Evolutionary conservation across 2,888 invertebrate species (phyloP).

Genomic region (Seira ritae): DNA sequence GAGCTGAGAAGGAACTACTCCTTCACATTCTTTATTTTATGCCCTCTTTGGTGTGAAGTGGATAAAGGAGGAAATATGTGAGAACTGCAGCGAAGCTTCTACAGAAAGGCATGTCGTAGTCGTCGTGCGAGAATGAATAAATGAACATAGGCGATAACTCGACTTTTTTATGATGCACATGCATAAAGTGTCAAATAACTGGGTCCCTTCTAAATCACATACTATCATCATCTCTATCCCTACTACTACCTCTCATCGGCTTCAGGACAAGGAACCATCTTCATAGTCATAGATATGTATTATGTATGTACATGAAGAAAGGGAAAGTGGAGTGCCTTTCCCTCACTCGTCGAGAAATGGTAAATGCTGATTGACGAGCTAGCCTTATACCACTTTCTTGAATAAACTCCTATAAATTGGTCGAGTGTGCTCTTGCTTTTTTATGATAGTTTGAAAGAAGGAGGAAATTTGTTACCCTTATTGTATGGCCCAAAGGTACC

Average conservation of each 20-base stretch:
- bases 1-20: constrained; percentile 13
- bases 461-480: constrained; percentile 6
- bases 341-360: not conserved
- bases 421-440: not conserved
- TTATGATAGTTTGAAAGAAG: not conserved
- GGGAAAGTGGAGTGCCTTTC: constrained; percentile 13
- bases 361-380: constrained; percentile 4
- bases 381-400: not conserved
- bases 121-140: constrained; percentile 43
- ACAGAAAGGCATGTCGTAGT: constrained; percentile 16
- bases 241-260: constrained; percentile 18
- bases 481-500: no score
- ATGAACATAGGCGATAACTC: constrained; percentile 53
- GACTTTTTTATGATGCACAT: constrained; percentile 56
- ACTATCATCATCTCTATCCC: constrained; percentile 32
- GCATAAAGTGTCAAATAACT: constrained; percentile 64
- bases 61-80: constrained; percentile 12
- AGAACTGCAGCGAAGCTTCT: not conserved
- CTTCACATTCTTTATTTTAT: not conserved
- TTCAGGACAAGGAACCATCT: constrained; percentile 15
- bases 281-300: no score
- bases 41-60: not conserved
- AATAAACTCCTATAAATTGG: not conserved
- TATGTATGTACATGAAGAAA: no score
- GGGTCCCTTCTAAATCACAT: constrained; percentile 54